phyloP scores from a whole-genome alignment of 2,797 vertebrate genomes.

The Chelonia mydas region DNA sequence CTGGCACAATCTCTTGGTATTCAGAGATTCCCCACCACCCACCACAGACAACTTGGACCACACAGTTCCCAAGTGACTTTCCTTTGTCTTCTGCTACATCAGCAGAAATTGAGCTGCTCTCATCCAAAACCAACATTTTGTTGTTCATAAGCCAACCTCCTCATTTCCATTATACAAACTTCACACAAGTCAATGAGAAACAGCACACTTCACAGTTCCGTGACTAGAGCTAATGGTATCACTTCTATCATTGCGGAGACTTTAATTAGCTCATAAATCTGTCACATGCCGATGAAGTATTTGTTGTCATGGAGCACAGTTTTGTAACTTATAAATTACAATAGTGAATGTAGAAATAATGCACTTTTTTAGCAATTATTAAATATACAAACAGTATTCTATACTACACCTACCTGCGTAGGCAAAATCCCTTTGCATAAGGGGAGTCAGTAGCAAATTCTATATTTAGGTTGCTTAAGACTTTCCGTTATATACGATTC shows the following conservation, averaged over 20 bases:
- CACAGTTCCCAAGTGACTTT: background rate
- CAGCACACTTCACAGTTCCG: background rate
- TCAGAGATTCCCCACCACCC: background rate
- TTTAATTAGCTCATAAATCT: slow-evolving; percentile 75
- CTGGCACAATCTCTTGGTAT: slow-evolving; percentile 25
- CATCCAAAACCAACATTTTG: background rate
- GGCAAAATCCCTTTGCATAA: background rate
- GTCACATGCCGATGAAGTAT: slow-evolving; percentile 70
- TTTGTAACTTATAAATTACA: slow-evolving; percentile 66
- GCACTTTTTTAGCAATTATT: background rate
- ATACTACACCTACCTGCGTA: background rate
- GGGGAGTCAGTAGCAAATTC: background rate
- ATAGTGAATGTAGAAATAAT: slow-evolving; percentile 3
- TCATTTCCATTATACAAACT: background rate
- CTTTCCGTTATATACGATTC: background rate
- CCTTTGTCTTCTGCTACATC: slow-evolving; percentile 7
- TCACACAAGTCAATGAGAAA: slow-evolving; percentile 4
- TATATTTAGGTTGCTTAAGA: background rate
- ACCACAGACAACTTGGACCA: background rate
- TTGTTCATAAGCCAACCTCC: slow-evolving; percentile 17
- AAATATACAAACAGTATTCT: slow-evolving; percentile 8
- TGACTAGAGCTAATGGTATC: slow-evolving; percentile 13
- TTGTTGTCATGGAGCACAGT: slow-evolving; percentile 70
- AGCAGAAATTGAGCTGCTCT: background rate
- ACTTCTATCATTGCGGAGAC: slow-evolving; percentile 46